phyloP scores from a whole-genome alignment of 2,113 vertebrate genomes.

The Antigone vipio region DNA sequence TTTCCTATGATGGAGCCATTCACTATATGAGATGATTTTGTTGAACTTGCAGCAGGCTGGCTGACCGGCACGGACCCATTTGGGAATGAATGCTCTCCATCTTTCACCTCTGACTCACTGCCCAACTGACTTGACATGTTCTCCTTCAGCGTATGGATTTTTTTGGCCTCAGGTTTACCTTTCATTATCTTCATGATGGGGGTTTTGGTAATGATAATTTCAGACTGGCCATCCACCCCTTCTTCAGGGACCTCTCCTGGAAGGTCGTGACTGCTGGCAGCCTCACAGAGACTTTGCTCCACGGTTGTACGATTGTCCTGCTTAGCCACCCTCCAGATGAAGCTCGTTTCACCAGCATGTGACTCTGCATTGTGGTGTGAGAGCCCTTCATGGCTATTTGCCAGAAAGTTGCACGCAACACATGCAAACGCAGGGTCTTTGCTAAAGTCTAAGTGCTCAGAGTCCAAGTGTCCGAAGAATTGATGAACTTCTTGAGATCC shows the following conservation, averaged over 20 bases:
- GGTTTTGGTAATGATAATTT: conserved; percentile 95
- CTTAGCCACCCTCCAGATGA: conserved; percentile 83
- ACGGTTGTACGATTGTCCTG: conserved; percentile 79
- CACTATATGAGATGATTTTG: conserved; percentile 76
- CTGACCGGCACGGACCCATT: conserved; percentile 77
- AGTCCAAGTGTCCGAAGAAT: conserved; percentile 91
- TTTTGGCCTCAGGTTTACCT: conserved; percentile 89
- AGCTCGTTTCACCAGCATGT: conserved; percentile 76
- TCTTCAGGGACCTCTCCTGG: conserved; percentile 50
- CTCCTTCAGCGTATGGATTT: conserved; percentile 86
- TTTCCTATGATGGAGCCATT: conserved; percentile 87
- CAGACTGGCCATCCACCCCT: conserved; percentile 70
- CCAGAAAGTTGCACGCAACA: conserved; percentile 81
- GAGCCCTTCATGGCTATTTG: conserved; percentile 89
- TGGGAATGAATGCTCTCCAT: conserved; percentile 75
- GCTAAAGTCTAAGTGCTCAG: conserved; percentile 87
- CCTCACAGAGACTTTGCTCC: conserved; percentile 82
- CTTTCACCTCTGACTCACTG: conserved; percentile 66
- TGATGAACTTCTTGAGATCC: conserved; percentile 87
- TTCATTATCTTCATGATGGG: conserved; percentile 98
- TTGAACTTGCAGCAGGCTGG: conserved; percentile 71
- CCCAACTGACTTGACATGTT: conserved; percentile 59
- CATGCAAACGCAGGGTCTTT: conserved; percentile 89
- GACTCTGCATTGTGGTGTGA: conserved; percentile 87
- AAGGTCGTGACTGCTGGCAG: conserved; percentile 31